phyloP scores from a whole-genome alignment of 2,888 invertebrate species.

The Amiota mariae region DNA sequence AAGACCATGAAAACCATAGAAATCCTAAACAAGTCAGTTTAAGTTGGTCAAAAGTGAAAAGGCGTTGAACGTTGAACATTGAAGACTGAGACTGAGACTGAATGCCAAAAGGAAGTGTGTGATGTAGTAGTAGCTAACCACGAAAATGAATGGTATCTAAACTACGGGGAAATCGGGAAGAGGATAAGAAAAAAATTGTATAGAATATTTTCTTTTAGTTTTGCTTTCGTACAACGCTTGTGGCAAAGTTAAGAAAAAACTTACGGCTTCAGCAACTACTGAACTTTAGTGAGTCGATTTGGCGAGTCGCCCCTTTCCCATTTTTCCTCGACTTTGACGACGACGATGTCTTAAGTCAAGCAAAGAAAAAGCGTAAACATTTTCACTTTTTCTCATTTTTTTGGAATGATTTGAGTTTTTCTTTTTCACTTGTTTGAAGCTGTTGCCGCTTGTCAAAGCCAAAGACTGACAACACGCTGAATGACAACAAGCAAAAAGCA shows the following conservation, averaged over 20 bases:
- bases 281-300: background rate
- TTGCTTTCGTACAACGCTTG: background rate
- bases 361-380: conserved; percentile 36
- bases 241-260: conserved; percentile 12
- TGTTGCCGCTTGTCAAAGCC: conserved; percentile 32
- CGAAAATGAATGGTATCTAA: background rate
- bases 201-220: background rate
- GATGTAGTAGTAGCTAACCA: background rate
- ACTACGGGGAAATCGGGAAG: conserved; percentile 30
- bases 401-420: background rate
- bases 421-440: background rate
- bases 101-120: background rate
- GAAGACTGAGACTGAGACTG: too few species aligned
- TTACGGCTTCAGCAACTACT: background rate
- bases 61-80: background rate
- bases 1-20: conserved; percentile 37
- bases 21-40: conserved; percentile 9
- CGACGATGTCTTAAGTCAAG: conserved; percentile 34
- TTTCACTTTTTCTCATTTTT: conserved; percentile 23
- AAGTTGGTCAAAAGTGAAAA: background rate
- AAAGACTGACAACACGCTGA: conserved; percentile 61
- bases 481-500: conserved; percentile 49
- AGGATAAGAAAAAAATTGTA: conserved; percentile 10
- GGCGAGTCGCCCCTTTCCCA: conserved; percentile 35
- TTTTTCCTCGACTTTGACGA: conserved; percentile 27